Percentiles rank a stretch among this genome's conserved stretches.
These are phyloP conservation scores for Rhodinocichla rosea DNA, from an alignment of 2,113 vertebrate genomes.

Conservation along the genomic window DNA sequence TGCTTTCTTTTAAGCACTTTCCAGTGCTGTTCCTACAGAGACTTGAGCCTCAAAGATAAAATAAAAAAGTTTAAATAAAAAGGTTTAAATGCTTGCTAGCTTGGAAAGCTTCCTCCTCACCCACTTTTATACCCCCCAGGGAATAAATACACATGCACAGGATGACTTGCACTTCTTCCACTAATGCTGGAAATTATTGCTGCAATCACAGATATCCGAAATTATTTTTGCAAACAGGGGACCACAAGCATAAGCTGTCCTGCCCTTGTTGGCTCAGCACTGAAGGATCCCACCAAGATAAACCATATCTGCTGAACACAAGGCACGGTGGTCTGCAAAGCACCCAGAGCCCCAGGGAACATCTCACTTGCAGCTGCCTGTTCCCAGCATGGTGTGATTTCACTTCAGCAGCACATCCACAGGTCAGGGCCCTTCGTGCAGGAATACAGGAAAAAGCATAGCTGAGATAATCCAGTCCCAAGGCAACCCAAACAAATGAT, in stretches of 20 bases:
- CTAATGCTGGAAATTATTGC: neutral
- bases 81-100: neutral
- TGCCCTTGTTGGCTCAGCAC: neutral
- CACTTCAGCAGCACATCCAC: neutral
- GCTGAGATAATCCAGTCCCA: neutral
- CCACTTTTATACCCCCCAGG: fast-evolving
- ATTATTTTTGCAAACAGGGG: neutral
- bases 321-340: neutral
- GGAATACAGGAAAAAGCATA: neutral
- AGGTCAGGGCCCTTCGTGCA: neutral
- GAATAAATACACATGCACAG: neutral
- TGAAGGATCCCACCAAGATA: neutral
- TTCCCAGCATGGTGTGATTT: fast-evolving
- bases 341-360: neutral
- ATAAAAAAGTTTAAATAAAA: neutral
- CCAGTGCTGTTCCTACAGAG: neutral
- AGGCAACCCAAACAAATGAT: neutral
- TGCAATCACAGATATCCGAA: neutral
- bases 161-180: neutral
- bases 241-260: neutral
- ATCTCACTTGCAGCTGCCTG: neutral
- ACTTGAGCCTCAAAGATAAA: neutral
- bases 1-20: neutral
- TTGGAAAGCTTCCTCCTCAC: neutral
- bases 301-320: neutral